Evolutionary conservation across 2,113 vertebrate species (phyloP), one percentile per base, ranked within the genome.

Genomic region (Myotis yumanensis): DNA sequence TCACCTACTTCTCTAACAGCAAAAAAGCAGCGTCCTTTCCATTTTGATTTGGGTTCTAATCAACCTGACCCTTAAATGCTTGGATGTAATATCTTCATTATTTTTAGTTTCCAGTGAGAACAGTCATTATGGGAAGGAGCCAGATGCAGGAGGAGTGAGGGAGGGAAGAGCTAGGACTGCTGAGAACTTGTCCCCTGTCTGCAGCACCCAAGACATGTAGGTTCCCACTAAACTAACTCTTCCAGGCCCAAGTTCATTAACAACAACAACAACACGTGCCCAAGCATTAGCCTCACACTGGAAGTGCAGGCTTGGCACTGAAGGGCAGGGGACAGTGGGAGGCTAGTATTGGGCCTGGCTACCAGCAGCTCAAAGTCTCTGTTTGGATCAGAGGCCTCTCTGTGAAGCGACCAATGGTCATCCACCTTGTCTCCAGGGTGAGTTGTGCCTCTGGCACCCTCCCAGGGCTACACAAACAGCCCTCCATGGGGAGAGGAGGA

Each of bases 51-150:
- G 43, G 11, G 20, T 20, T 72, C 89, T 59, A 15, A 5, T 52
- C 37, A 69, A 1, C 22, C 22, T 1, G 5, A 57, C 48, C 72
- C 30, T 18, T 32, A 8, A 30, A 6, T 2, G 2, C 12, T n/a
- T 43, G n/a, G 22, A 10, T 73, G 22, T 52, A 30, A 40, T 35
- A 75, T 11, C 54, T 12, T 11, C 20, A 54, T 7, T 7, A 7
- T 54, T 59, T 57, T 57, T 25, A 43, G 28, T 1, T 82, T 72
- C 66, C 51, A 17, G 10, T 20, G 43, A 43, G 43, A 43, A 43
- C 7, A 43, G 20, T 43, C 20, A 0, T 0, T 75, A 4, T n/a
- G 15, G 1, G 0, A 1, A 43, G 43, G 20, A 88, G 48, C 22
- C 14, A n/a, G 40, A 52, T 5, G 18, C 52, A 28, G 37, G 32